Base-by-base conservation (phyloP, 2,113 vertebrate genomes). In the Thalassarche chlororhynchos region DNA sequence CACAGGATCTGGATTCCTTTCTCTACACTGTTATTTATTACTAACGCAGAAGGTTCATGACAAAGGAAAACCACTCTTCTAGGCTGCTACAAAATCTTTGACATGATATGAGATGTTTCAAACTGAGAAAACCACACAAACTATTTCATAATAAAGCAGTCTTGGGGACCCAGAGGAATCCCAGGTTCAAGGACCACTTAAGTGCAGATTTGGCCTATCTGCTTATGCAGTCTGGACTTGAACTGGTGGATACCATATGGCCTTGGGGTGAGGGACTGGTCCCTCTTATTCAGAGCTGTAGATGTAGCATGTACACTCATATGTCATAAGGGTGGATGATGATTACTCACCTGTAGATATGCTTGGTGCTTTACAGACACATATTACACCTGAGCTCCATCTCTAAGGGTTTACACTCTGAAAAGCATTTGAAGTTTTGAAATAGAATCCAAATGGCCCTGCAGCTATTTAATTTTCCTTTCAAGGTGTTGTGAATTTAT, bases 401-500 rank as follows among this genome's bases (percentile, higher is more conserved):
- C 83, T 87, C 49, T 36, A 65, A 52, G 18, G 13, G 7, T 75
- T 93, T 49, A 26, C 13, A 25, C 15, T 64, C 44, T 36, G 58
- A 76, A 91, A 87, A 87, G 12, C 58, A 44, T 51, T 62, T 82
- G 32, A 61, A 93, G 49, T 80, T 92, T 65, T 69, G 61, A 87
- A 79, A 87, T 17, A 40, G 54, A 65, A 84, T 69, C 28, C 44
- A 64, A 79, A 82, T 7, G 61, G 8, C 17, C 57, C 61, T 5
- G 0, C 93, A 36, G 77, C 44, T 57, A 21, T 69, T 84, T 72
- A 89, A 89, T 89, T 94, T 93, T 85, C 42, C 71, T 95, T 93
- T 85, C 79, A 78, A 94, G 58, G 21, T 78, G 32, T 31, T 83
- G 55, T 75, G 84, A 84, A 94, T 97, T 96, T 92, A 49, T 94